phyloP scores from a whole-genome alignment of 1,140 invertebrate genomes.

The Drosophila bipectinata region DNA sequence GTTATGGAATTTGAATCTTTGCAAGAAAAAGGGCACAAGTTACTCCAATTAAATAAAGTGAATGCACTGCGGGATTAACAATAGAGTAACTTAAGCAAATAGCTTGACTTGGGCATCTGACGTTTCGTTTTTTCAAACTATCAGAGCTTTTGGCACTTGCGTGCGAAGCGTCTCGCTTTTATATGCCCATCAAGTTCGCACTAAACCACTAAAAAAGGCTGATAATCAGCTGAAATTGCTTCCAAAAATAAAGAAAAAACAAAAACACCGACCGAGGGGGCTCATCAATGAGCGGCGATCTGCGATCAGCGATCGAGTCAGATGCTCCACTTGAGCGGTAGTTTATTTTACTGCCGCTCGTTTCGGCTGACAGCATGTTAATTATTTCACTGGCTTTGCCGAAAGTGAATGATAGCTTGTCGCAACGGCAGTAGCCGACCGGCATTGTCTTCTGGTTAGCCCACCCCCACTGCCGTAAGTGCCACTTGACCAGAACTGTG shows the following conservation, averaged over 20 bases:
- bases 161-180: conserved; percentile 50
- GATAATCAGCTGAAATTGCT: conserved; percentile 59
- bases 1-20: too few species aligned
- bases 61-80: background rate
- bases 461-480: background rate
- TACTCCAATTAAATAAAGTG: background rate
- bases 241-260: background rate
- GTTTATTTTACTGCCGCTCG: conserved; percentile 26
- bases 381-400: conserved; percentile 40
- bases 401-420: conserved; percentile 14
- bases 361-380: conserved; percentile 62
- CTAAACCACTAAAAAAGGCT: conserved; percentile 73
- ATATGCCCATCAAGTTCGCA: conserved; percentile 71
- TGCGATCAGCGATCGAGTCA: conserved; percentile 42
- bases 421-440: conserved; percentile 8
- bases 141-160: conserved; percentile 54
- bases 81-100: background rate
- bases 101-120: background rate
- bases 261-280: conserved; percentile 9
- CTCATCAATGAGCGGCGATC: conserved; percentile 46
- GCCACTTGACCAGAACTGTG: conserved; percentile 34
- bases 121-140: conserved; percentile 14
- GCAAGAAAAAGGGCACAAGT: background rate
- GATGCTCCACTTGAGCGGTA: conserved; percentile 52
- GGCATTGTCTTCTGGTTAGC: background rate